phyloP scores from a whole-genome alignment of 2,888 invertebrate species.

The Incurvaria masculella region DNA sequence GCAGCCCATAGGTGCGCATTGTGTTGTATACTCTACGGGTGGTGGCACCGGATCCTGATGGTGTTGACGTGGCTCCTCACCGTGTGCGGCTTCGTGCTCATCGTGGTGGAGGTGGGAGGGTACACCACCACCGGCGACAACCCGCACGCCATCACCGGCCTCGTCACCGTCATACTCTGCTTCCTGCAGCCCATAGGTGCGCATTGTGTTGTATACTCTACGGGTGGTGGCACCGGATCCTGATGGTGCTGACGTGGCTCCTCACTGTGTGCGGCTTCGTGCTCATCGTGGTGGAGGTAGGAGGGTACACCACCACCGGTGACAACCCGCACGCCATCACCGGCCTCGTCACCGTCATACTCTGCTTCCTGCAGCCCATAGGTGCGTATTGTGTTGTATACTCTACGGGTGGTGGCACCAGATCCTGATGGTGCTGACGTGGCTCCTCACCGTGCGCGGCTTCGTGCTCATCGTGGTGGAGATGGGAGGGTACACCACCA shows the following conservation, averaged over 20 bases:
- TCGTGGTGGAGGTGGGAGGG: conserved; percentile 75
- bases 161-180: conserved; percentile 73
- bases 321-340: conserved; percentile 82
- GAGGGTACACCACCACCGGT: conserved; percentile 66
- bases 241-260: conserved; percentile 80
- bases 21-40: conserved; percentile 11
- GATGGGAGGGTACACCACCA: conserved; percentile 68
- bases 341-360: conserved; percentile 71
- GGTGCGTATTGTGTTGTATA: conserved; percentile 36
- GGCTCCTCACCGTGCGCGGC: conserved; percentile 73
- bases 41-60: conserved; percentile 90
- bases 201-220: conserved; percentile 15
- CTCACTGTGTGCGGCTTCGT: conserved; percentile 76
- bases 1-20: conserved; percentile 71
- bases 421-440: conserved; percentile 78
- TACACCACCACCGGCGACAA: conserved; percentile 69
- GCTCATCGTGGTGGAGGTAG: conserved; percentile 77
- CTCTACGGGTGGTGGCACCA: conserved; percentile 71
- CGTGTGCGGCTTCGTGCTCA: conserved; percentile 72
- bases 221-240: conserved; percentile 78
- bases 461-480: conserved; percentile 82
- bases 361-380: conserved; percentile 85
- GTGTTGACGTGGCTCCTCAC: conserved; percentile 77
- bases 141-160: conserved; percentile 81
- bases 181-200: conserved; percentile 82